Evolutionary conservation across 2,888 invertebrate genomes (phyloP), one percentile per base, ranked within the genome.

Genomic region (Tachystola acroxantha): DNA sequence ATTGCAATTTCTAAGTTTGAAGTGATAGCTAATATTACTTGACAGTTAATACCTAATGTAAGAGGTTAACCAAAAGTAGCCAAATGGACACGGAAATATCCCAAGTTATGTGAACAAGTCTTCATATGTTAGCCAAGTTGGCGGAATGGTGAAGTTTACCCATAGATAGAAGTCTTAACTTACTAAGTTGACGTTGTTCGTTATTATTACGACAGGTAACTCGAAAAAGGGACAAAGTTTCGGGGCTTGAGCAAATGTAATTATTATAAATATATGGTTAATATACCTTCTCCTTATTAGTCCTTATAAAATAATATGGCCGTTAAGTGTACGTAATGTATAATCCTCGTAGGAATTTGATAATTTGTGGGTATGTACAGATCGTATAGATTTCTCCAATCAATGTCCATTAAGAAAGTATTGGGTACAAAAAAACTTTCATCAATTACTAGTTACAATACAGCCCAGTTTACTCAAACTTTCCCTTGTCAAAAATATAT

Each of bases 121-220:
- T 32, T 35, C 31, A 34, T 34, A 16, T 19, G 34, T 39, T 39
- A 39, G 35, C 22, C 13, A 32, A 56, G 43, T 46, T 51, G 29
- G 28, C 37, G 40, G 34, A 38, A 48, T 50, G 45, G 48, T 43
- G 35, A 59, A 62, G 49, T 63, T 62, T 35, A 46, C 42, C 43
- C 45, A 43, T 34, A 19, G 34, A 27, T 53, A 48, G 45, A 48
- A 53, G 43, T 49, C 44, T 39, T 46, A 50, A 53, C 45, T 49
- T 48, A 36, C 36, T n/a, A 41, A 44, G 39, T 46, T 39, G 44
- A 50, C 40, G 38, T 40, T 39, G 40, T 40, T 48, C 30, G 36
- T 38, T 39, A 46, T 46, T 43, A 42, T 46, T 39, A 43, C 45
- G 43, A 43, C 46, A 42, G 45, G 45, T 42, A 41, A 36, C 16